phyloP scores from a whole-genome alignment of 2,888 invertebrate species.

The Aphidoletes aphidimyza region DNA sequence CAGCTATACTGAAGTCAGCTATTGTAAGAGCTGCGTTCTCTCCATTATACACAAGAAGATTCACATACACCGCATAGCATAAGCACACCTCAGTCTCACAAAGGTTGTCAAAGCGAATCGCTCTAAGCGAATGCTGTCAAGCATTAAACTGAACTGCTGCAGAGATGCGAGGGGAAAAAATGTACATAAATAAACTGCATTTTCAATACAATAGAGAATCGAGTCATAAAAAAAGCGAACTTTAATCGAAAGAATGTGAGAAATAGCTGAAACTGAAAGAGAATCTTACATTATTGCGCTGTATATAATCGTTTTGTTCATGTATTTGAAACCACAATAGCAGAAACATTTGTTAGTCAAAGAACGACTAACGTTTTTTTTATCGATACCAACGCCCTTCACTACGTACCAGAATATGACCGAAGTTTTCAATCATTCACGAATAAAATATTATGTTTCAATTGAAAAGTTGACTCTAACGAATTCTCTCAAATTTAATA shows the following conservation, averaged over 20 bases:
- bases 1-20: no score
- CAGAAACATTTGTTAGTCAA: not conserved
- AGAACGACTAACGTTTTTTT: no score
- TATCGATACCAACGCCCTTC: slow-evolving; percentile 23
- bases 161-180: not conserved
- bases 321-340: not conserved
- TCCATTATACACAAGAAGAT: no score
- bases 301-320: not conserved
- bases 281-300: not conserved
- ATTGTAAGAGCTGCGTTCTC: no score
- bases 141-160: not conserved
- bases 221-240: not conserved
- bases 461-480: no score
- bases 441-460: not conserved
- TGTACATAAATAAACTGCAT: not conserved
- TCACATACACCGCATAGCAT: not conserved
- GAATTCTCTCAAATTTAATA: no score
- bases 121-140: slow-evolving; percentile 1
- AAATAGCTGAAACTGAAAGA: not conserved
- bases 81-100: not conserved
- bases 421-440: no score
- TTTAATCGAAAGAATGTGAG: not conserved
- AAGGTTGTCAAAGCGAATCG: not conserved
- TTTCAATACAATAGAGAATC: slow-evolving; percentile 16
- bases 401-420: no score